Evolutionary conservation across 35 echinoderm and acorn worm genomes (phyloP).

Genomic region (Apostichopus californicus): DNA sequence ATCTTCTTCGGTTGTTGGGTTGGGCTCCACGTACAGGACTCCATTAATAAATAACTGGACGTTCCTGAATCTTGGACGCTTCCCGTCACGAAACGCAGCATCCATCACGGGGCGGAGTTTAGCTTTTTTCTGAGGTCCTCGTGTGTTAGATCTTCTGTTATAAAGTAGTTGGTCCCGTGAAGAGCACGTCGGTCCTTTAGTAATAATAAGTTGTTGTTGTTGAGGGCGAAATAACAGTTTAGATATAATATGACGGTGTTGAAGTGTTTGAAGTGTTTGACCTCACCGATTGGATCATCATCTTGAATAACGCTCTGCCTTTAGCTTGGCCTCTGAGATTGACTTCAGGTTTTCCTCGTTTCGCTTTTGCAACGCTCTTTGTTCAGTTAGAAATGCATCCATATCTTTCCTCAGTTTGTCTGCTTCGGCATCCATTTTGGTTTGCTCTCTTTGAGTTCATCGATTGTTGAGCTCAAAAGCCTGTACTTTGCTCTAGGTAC

Average conservation of each 20-base stretch:
- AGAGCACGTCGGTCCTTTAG: not conserved
- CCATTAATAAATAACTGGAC: not conserved
- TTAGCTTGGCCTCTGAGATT: not conserved
- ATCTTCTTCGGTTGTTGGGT: too few relatives aligned
- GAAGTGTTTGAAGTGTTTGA: not conserved
- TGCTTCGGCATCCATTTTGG: not conserved
- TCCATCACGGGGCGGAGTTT: not conserved
- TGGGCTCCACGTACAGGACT: not conserved
- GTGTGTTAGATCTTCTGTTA: not conserved
- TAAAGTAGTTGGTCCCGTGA: not conserved
- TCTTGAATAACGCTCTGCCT: not conserved
- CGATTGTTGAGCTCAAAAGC: not conserved
- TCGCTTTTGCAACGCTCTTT: not conserved
- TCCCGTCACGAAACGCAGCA: not conserved
- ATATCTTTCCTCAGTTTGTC: not conserved
- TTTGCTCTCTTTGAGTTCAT: not conserved
- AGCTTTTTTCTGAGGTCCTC: not conserved
- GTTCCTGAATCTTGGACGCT: conserved; percentile 6
- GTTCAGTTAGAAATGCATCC: not conserved
- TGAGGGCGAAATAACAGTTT: not conserved
- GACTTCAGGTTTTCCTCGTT: not conserved
- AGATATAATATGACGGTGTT: not conserved
- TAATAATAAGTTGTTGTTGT: not conserved
- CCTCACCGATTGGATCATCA: not conserved
- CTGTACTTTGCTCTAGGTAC: not conserved